Base-by-base conservation (phyloP, 2,888 invertebrate species). In the Plebejus anna region DNA sequence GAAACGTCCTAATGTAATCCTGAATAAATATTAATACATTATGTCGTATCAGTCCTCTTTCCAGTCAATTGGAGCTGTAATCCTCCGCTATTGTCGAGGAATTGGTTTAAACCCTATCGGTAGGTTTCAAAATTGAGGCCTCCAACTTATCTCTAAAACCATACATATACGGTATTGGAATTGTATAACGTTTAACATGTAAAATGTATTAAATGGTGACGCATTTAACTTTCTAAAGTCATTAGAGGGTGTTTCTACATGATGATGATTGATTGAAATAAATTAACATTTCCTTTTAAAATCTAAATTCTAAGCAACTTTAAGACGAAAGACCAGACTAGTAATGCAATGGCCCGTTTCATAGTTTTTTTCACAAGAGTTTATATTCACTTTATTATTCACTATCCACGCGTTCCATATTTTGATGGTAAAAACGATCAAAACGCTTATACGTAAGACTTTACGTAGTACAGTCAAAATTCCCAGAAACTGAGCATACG, bases 21-120 rank as follows among this genome's bases (percentile, higher is more conserved):
- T 36, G 66, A 66, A 66, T 66, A 66, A 36, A 66, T 66, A 66
- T 66, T 66, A 36, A 32, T 66, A 66, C 66, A 66, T 66, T 66
- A 66, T 36, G 66, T 66, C 66, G 66, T 32, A 36, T 28, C 11
- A 61, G 22, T 61, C 61, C 61, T 66, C 32, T 36, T 66, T 66
- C 61, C 32, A 66, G 66, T 66, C 66, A 66, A 66, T 66, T 16
- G 66, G 36, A 66, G 32, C 32, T 16, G 32, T 32, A 66, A 66
- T 32, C 66, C 66, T 66, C 28, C 66, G 66, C 32, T 32, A 36
- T 66, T 66, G 66, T 66, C 4, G 32, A 4, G 32, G 66, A 66
- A 66, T 66, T 36, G 66, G 32, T 32, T 66, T 66, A 66, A 66
- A 66, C 66, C 66, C 66, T 66, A 66, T 66, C 66, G 9, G 32